Conservation (phyloP, 2,113 vertebrate genomes). For the Aptenodytes forsteri region DNA sequence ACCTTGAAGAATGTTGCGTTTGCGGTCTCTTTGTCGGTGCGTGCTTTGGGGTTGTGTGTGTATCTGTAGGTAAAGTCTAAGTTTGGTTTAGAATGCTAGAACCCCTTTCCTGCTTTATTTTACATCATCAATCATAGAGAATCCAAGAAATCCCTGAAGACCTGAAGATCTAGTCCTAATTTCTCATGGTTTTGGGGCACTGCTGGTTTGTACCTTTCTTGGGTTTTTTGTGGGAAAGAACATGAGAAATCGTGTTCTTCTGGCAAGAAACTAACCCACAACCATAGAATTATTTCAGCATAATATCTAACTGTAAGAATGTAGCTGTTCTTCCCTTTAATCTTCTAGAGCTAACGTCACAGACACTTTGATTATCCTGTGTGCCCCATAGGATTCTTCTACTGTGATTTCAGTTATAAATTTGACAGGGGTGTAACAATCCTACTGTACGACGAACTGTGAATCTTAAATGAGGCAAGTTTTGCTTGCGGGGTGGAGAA, state of each 20-base stretch:
- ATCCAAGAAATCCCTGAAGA: neutral
- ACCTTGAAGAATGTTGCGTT: neutral
- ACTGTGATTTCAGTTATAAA: neutral
- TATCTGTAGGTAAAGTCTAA: neutral
- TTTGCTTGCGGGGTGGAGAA: neutral
- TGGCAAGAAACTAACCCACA: neutral
- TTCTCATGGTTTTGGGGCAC: neutral
- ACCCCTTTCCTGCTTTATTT: neutral
- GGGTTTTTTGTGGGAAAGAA: neutral
- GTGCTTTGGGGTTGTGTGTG: neutral
- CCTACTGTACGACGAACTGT: fast-evolving
- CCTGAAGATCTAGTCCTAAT: neutral
- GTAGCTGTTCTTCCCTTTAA: neutral
- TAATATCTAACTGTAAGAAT: neutral
- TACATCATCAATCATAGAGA: fast-evolving
- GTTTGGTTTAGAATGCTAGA: neutral
- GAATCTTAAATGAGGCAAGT: neutral
- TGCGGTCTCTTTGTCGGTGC: neutral
- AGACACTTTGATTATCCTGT: neutral
- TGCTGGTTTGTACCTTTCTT: neutral
- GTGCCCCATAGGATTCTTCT: neutral
- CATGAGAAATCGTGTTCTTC: neutral
- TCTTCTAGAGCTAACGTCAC: neutral
- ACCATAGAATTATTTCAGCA: neutral
- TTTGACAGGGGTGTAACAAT: neutral